Percentiles rank a stretch among this genome's conserved stretches.
Conservation (phyloP, 2,888 invertebrate genomes). For the Cerastis rubricosa region DNA sequence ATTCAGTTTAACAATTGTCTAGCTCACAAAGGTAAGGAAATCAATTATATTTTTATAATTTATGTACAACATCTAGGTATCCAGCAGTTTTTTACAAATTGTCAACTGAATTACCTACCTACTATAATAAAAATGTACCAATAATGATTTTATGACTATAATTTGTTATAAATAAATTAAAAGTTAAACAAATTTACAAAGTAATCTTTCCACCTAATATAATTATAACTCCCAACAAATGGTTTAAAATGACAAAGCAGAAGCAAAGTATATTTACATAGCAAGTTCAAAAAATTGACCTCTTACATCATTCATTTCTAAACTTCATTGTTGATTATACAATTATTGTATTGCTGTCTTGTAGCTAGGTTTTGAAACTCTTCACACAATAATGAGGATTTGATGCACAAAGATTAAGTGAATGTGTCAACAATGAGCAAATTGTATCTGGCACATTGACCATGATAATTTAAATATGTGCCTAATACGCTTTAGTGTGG, state of each 20-base stretch:
- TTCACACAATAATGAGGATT: slow-evolving; percentile 10
- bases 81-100: slow-evolving; percentile 39
- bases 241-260: slow-evolving; percentile 63
- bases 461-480: slow-evolving; percentile 30
- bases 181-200: slow-evolving; percentile 61
- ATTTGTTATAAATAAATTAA: slow-evolving; percentile 66
- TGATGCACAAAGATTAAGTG: slow-evolving; percentile 15
- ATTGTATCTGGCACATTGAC: slow-evolving; percentile 19
- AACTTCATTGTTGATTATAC: slow-evolving; percentile 31
- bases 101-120: slow-evolving; percentile 58
- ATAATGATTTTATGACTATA: slow-evolving; percentile 59
- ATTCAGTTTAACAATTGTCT: slow-evolving; percentile 56
- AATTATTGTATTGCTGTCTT: slow-evolving; percentile 15
- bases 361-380: slow-evolving; percentile 17
- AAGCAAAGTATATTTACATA: slow-evolving; percentile 64
- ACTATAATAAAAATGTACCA: slow-evolving; percentile 53
- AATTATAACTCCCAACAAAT: slow-evolving; percentile 47
- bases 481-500: slow-evolving; percentile 14
- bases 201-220: slow-evolving; percentile 61
- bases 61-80: slow-evolving; percentile 55
- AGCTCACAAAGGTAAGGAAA: slow-evolving; percentile 34
- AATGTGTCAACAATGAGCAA: slow-evolving; percentile 36
- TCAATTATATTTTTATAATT: slow-evolving; percentile 49
- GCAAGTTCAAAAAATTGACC: slow-evolving; percentile 65
- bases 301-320: slow-evolving; percentile 52